Evolutionary conservation across 2,797 vertebrate species (phyloP).

Genomic region (Podarcis siculus): DNA sequence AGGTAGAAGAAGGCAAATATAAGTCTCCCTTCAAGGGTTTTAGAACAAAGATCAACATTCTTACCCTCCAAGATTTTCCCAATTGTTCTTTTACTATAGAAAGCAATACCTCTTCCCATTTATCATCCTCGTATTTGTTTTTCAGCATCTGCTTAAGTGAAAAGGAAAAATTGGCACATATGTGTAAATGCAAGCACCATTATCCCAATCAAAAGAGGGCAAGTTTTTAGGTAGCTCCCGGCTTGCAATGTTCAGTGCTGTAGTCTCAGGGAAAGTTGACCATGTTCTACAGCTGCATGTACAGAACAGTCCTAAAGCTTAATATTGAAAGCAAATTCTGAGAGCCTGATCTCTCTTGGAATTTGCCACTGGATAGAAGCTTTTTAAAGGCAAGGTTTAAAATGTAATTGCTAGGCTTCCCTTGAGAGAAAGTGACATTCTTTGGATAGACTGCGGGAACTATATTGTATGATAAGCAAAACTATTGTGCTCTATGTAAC

Average conservation of each 20-base stretch:
- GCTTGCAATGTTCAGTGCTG: background rate
- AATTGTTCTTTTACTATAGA: background rate
- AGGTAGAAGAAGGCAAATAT: background rate
- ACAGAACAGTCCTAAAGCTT: background rate
- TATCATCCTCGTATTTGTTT: background rate
- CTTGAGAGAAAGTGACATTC: background rate
- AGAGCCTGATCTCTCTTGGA: background rate
- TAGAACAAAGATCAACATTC: background rate
- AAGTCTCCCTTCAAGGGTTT: background rate
- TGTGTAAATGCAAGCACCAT: background rate
- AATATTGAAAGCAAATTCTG: background rate
- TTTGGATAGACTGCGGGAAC: background rate
- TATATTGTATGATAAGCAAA: too few relatives aligned
- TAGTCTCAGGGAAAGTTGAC: background rate
- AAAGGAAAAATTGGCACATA: background rate
- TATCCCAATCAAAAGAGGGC: background rate
- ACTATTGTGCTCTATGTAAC: background rate
- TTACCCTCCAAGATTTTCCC: background rate
- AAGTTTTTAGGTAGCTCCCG: background rate
- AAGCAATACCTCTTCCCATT: background rate
- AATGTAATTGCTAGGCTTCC: background rate
- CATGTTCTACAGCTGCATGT: background rate
- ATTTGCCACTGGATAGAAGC: background rate
- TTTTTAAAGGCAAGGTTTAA: background rate
- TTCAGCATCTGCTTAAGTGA: background rate